These are phyloP conservation scores for Danio kyathit DNA, from an alignment of 2,797 vertebrate species.

Conservation along the genomic window DNA sequence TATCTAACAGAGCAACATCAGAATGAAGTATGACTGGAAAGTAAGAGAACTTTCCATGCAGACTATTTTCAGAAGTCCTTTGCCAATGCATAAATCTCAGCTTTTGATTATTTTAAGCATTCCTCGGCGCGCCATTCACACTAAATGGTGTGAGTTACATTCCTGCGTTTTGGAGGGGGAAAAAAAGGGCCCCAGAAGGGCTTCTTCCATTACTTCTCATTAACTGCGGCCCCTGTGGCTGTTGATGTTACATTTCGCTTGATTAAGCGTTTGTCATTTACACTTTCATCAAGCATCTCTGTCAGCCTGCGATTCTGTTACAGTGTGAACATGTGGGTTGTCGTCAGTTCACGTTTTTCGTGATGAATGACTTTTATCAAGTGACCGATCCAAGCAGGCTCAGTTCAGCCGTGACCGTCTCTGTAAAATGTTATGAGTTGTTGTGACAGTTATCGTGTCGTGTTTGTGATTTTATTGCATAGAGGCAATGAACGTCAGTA, in stretches of 20 bases:
- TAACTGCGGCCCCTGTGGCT: slow-evolving; percentile 61
- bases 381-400: slow-evolving; percentile 59
- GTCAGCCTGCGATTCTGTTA: slow-evolving; percentile 56
- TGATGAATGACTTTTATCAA: slow-evolving; percentile 65
- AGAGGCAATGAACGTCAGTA: slow-evolving; percentile 34
- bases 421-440: slow-evolving; percentile 57
- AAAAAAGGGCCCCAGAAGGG: slow-evolving; percentile 57
- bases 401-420: slow-evolving; percentile 58
- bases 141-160: slow-evolving; percentile 49
- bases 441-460: slow-evolving; percentile 61
- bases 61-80: slow-evolving; percentile 32
- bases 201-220: slow-evolving; percentile 65
- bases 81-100: slow-evolving; percentile 46
- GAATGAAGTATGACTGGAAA: slow-evolving; percentile 29
- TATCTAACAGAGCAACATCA: background rate
- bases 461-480: slow-evolving; percentile 49
- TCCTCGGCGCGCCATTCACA: slow-evolving; percentile 39
- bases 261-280: slow-evolving; percentile 66
- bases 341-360: slow-evolving; percentile 57
- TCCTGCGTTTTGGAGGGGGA: background rate
- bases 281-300: slow-evolving; percentile 62
- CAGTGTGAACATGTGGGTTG: slow-evolving; percentile 62
- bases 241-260: slow-evolving; percentile 65
- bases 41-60: slow-evolving; percentile 29
- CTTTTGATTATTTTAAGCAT: slow-evolving; percentile 51